Percentiles rank a stretch among this genome's conserved stretches.
These are phyloP conservation scores for Vipera ursinii DNA, from an alignment of 2,797 vertebrate species.

Conservation along the genomic window DNA sequence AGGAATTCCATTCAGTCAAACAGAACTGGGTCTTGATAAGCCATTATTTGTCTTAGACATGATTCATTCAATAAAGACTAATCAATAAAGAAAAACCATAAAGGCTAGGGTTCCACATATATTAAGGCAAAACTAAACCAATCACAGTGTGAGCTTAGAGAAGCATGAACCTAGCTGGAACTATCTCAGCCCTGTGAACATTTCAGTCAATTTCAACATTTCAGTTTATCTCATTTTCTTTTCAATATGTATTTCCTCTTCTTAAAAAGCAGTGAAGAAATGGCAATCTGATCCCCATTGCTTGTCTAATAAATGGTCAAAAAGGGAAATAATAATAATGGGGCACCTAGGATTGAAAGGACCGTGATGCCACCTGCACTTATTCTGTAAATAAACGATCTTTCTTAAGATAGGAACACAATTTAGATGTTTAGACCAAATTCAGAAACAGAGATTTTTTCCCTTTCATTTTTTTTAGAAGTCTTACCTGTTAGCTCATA, in stretches of 20 bases:
- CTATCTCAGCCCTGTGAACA: not conserved
- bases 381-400: not conserved
- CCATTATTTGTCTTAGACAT: not conserved
- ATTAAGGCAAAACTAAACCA: not conserved
- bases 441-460: not conserved
- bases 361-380: not conserved
- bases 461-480: not conserved
- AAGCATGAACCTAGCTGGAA: not conserved
- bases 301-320: not conserved
- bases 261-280: not conserved
- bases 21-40: not conserved
- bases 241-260: not conserved
- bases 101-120: not conserved
- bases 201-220: not conserved
- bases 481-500: not conserved
- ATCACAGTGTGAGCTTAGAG: not conserved
- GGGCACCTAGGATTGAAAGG: not conserved
- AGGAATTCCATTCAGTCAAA: not conserved
- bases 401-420: not conserved
- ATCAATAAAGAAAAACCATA: not conserved
- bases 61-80: not conserved
- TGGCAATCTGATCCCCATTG: not conserved
- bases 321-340: not conserved
- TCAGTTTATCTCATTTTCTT: not conserved
- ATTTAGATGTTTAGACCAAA: not conserved